phyloP scores from a whole-genome alignment of 2,113 vertebrate species.

The Rhea pennata region DNA sequence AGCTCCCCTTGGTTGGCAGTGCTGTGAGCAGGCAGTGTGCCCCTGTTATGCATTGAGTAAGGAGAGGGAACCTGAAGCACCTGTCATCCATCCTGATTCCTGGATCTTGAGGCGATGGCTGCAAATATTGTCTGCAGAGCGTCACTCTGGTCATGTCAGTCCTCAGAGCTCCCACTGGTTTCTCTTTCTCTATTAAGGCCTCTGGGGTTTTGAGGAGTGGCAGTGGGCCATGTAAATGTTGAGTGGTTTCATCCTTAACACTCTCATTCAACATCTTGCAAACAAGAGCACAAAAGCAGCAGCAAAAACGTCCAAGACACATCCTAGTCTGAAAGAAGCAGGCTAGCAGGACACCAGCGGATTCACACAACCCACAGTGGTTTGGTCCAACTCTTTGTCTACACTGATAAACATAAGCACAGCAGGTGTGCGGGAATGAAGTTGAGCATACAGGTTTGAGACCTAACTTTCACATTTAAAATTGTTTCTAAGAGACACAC shows the following conservation, averaged over 20 bases:
- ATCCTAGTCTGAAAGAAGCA: background rate
- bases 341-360: background rate
- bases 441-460: background rate
- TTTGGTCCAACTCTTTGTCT: conserved; percentile 28
- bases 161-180: background rate
- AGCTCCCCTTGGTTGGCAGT: fast-evolving
- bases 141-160: too few species aligned
- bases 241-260: background rate
- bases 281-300: background rate
- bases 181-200: conserved; percentile 18
- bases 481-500: background rate
- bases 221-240: background rate
- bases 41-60: fast-evolving
- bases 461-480: background rate
- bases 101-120: background rate
- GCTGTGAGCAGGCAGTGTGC: fast-evolving
- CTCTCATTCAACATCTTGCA: background rate
- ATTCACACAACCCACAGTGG: background rate
- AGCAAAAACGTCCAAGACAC: background rate
- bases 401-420: fast-evolving
- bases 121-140: background rate
- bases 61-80: background rate
- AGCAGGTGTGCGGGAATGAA: background rate
- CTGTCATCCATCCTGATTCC: background rate
- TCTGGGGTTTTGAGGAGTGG: background rate